Evolutionary conservation across 2,888 invertebrate species (phyloP).

Genomic region (Cryptus viduatorius): DNA sequence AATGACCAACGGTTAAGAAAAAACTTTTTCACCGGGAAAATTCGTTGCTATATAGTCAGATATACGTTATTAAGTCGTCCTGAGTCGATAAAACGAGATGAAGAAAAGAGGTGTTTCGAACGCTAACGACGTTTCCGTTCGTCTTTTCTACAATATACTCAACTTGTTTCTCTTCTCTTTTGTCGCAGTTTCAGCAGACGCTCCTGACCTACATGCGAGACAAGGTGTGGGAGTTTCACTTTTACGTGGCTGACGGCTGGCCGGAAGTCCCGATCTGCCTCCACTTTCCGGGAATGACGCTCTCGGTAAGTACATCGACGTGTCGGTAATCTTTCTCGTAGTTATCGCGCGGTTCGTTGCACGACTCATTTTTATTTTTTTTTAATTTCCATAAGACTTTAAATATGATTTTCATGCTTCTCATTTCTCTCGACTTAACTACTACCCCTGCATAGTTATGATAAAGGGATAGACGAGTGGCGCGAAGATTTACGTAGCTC

Average conservation of each 20-base stretch:
- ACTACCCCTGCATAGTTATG: slow-evolving; percentile 1
- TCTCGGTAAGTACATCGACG: slow-evolving; percentile 88
- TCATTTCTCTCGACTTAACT: background rate
- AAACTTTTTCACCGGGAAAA: slow-evolving; percentile 9
- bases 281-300: slow-evolving; percentile 95
- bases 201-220: slow-evolving; percentile 95
- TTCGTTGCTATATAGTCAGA: background rate
- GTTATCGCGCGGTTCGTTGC: slow-evolving; percentile 13
- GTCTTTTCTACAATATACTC: background rate
- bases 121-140: slow-evolving; percentile 20
- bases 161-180: slow-evolving; percentile 66
- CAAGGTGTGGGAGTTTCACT: slow-evolving; percentile 95
- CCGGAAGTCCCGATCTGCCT: slow-evolving; percentile 92
- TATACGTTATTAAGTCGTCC: background rate
- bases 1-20: background rate
- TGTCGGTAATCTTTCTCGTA: slow-evolving; percentile 13
- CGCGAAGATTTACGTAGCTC: slow-evolving; percentile 44
- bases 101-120: no score
- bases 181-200: slow-evolving; percentile 94
- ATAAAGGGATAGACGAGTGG: slow-evolving; percentile 27
- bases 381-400: background rate
- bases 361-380: background rate
- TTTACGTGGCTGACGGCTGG: slow-evolving; percentile 96
- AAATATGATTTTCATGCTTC: slow-evolving; percentile 1
- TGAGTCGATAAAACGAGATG: background rate